Evolutionary conservation across 2,113 vertebrate species (phyloP).

Genomic region (Semnornis frantzii): DNA sequence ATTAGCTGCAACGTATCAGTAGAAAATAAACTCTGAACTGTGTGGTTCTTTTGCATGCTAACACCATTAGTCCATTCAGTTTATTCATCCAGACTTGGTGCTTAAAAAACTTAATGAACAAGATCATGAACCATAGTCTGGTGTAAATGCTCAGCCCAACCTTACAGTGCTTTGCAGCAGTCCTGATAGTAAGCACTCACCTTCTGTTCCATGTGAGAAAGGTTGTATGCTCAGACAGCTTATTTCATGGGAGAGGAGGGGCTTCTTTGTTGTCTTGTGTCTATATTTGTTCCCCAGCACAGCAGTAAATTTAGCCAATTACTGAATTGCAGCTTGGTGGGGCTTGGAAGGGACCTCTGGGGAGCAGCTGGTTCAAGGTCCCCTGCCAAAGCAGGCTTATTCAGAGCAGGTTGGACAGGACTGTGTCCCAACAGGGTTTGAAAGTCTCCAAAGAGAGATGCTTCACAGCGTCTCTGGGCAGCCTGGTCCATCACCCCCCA

Average conservation of each 20-base stretch:
- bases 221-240: neutral
- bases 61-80: neutral
- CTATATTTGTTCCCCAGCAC: neutral
- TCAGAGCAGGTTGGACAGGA: too few species aligned
- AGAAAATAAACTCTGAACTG: neutral
- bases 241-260: neutral
- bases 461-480: too few species aligned
- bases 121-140: accelerated
- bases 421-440: too few species aligned
- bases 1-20: neutral
- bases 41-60: neutral
- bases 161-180: accelerated
- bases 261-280: accelerated
- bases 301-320: neutral
- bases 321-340: too few species aligned
- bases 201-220: accelerated
- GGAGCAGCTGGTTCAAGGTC: too few species aligned
- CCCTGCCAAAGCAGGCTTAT: too few species aligned
- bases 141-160: accelerated
- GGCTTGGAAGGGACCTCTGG: too few species aligned
- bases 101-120: neutral
- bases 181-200: neutral
- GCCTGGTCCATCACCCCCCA: too few species aligned
- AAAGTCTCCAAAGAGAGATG: too few species aligned
- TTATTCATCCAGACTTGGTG: neutral